Conservation (phyloP, 35 echinoderm and acorn worm genomes). For the Holothuria glaberrima region DNA sequence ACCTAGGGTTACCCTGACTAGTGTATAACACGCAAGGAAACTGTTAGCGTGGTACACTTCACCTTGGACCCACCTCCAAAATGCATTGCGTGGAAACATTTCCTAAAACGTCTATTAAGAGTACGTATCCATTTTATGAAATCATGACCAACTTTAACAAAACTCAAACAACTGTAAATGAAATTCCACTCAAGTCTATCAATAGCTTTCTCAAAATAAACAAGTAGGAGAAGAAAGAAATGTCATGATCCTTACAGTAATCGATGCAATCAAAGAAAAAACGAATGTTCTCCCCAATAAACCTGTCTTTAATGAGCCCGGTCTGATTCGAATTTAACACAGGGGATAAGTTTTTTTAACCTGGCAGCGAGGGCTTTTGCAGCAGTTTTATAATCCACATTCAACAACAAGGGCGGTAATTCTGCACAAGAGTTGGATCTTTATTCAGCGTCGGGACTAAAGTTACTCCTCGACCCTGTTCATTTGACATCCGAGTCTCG, state of each 20-base stretch:
- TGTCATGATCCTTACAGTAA: not conserved
- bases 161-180: not conserved
- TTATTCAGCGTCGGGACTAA: constrained; percentile 23
- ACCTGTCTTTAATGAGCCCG: constrained; percentile 19
- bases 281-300: constrained; percentile 41
- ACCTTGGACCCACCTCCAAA: no score
- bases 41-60: no score
- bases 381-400: constrained; percentile 26
- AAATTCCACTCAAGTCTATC: constrained; percentile 43
- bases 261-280: constrained; percentile 25
- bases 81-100: no score
- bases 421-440: not conserved
- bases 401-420: constrained; percentile 35
- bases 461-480: constrained; percentile 23
- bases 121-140: constrained; percentile 27
- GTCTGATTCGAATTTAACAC: constrained; percentile 22
- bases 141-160: constrained; percentile 26
- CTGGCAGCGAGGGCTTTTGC: constrained; percentile 3
- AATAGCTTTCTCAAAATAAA: constrained; percentile 39
- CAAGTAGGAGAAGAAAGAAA: not conserved
- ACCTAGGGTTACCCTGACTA: no score
- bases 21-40: no score
- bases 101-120: no score
- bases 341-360: constrained; percentile 10
- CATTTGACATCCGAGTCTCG: not conserved